Percentiles rank a stretch among this genome's conserved stretches.
These are phyloP conservation scores for Oscheius myriophilus DNA, from an alignment of 2,888 invertebrate genomes.

Conservation along the genomic window DNA sequence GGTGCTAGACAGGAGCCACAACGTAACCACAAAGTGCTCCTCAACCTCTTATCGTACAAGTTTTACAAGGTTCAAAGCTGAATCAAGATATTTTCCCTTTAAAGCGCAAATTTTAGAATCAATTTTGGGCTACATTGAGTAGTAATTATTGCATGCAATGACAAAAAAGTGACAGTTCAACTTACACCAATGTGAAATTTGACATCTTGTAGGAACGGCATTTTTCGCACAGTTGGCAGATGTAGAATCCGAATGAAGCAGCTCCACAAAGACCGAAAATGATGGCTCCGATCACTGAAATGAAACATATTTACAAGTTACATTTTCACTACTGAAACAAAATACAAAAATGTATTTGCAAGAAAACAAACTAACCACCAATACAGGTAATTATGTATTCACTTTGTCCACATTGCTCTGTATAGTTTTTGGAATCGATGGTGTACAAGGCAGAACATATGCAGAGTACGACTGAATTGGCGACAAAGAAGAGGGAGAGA, in stretches of 20 bases:
- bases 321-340: no score
- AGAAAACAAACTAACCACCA: conserved; percentile 2
- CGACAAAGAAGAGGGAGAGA: conserved; percentile 9
- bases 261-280: neutral
- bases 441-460: conserved; percentile 6
- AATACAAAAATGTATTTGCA: no score
- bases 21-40: no score
- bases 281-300: conserved; percentile 10
- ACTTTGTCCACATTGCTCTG: conserved; percentile 9
- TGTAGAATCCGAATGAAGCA: conserved; percentile 1
- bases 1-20: no score
- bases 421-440: conserved; percentile 10
- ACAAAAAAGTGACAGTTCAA: no score
- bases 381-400: conserved; percentile 18
- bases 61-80: no score
- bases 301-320: neutral
- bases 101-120: no score
- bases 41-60: no score
- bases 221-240: neutral
- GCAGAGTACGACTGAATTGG: neutral
- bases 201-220: neutral
- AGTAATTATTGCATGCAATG: no score
- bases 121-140: no score
- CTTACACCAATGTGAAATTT: conserved; percentile 8
- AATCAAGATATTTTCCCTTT: no score